Evolutionary conservation across 2,797 vertebrate genomes (phyloP).

Genomic region (Amblyraja radiata): DNA sequence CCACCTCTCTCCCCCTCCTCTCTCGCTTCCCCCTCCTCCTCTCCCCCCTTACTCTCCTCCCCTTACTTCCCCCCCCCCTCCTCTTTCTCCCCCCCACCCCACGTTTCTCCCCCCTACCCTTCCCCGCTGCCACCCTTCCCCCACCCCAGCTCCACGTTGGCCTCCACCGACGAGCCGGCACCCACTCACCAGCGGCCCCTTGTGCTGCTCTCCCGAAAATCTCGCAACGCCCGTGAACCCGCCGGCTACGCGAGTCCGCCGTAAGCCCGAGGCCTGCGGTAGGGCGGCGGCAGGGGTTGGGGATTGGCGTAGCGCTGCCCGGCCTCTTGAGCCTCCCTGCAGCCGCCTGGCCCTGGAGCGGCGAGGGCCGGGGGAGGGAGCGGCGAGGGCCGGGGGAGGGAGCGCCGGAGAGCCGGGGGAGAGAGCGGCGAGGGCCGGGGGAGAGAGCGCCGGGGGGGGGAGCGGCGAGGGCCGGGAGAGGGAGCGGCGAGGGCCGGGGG

Average conservation of each 20-base stretch:
- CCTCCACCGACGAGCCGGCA: neutral
- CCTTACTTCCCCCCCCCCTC: neutral
- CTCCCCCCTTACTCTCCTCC: rapidly evolving
- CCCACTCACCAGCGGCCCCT: neutral
- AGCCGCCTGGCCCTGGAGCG: neutral
- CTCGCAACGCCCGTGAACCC: neutral
- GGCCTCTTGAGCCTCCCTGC: neutral
- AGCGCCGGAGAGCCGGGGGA: neutral
- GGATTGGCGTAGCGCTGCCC: neutral
- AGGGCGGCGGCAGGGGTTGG: neutral
- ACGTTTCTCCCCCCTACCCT: neutral
- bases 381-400: too few relatives aligned
- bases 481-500: too few relatives aligned
- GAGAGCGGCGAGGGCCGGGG: neutral
- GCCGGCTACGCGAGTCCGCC: neutral
- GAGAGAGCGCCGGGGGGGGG: neutral
- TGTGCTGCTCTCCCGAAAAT: constrained; percentile 31
- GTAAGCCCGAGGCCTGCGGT: constrained; percentile 39
- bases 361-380: neutral
- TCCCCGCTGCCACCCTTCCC: rapidly evolving
- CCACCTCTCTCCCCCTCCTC: too few relatives aligned
- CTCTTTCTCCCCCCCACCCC: neutral
- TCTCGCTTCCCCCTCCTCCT: neutral
- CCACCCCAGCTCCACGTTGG: neutral
- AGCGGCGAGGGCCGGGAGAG: neutral